Conservation (phyloP, 2,888 invertebrate genomes). For the Amphipoea lucens region DNA sequence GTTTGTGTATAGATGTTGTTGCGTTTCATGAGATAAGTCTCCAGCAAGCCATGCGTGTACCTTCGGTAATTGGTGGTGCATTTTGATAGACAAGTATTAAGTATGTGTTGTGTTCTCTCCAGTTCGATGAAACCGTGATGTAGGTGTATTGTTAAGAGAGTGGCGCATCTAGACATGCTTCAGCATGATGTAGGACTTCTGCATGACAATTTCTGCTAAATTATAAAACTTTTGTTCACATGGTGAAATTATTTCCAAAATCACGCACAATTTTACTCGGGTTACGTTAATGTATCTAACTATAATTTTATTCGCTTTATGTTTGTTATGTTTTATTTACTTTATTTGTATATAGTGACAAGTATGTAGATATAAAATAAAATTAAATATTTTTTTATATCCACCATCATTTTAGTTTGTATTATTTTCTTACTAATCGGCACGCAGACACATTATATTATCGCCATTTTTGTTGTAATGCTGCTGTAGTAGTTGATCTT, state of each 20-base stretch:
- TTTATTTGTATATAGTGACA: slow-evolving; percentile 68
- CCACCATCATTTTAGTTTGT: slow-evolving; percentile 65
- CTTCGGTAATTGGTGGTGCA: slow-evolving; percentile 34
- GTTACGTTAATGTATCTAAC: slow-evolving; percentile 55
- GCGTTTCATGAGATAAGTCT: slow-evolving; percentile 37
- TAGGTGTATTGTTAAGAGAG: slow-evolving; percentile 43
- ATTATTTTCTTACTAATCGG: slow-evolving; percentile 62
- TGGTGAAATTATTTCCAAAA: slow-evolving; percentile 46
- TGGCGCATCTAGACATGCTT: slow-evolving; percentile 43
- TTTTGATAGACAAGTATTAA: slow-evolving; percentile 31
- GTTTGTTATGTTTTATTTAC: slow-evolving; percentile 64
- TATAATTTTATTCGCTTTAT: slow-evolving; percentile 61
- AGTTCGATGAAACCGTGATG: slow-evolving; percentile 20
- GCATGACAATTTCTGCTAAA: slow-evolving; percentile 58
- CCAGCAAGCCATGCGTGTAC: slow-evolving; percentile 28
- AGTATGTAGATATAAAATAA: slow-evolving; percentile 65
- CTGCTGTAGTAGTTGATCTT: slow-evolving; percentile 29
- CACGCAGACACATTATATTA: slow-evolving; percentile 45
- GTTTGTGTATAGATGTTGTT: slow-evolving; percentile 58
- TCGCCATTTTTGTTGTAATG: slow-evolving; percentile 30
- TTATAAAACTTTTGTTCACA: slow-evolving; percentile 30
- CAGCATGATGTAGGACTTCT: slow-evolving; percentile 43
- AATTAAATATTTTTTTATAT: slow-evolving; percentile 65
- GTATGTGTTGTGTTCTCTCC: slow-evolving; percentile 35
- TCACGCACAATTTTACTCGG: slow-evolving; percentile 53